Evolutionary conservation across 2,113 vertebrate genomes (phyloP), one percentile per base, ranked within the genome.

Genomic region (Gorsachius goisagi): DNA sequence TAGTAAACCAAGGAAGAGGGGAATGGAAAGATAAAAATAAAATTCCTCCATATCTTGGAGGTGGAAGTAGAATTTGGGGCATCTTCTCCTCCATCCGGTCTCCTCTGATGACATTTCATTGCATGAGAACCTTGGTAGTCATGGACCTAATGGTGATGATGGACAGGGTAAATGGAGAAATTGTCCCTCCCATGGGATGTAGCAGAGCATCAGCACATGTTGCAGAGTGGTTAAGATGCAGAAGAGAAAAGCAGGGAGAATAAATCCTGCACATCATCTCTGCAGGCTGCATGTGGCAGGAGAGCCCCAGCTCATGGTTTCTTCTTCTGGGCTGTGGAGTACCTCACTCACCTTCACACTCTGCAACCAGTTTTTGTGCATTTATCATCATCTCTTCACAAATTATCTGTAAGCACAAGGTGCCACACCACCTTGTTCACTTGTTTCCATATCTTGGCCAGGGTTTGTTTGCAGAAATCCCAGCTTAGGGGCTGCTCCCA

Each of bases 191-290:
- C 59, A 15, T 0, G 0, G 2, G 0, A 58, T 14, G n/a, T 5
- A 7, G 12, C 23, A 75, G 27, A 3, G 1, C 15, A 55, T 28
- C 0, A 0, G 3, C 11, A 30, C 0, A 0, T 56, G 19, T 27
- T 81, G 44, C 49, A 47, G 14, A 19, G 45, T 0, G 0, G 14
- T 13, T 39, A 20, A 52, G n/a, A n/a, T n/a, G n/a, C n/a, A n/a
- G n/a, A n/a, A n/a, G 9, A 82, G 60, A 41, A 33, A 45, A 74
- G 28, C 5, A 9, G 37, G 8, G 23, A 39, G 9, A 30, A 2
- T 19, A 76, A 93, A 75, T 41, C n/a, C 62, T 35, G 19, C 23
- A 11, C 6, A 2, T 56, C 44, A 2, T 21, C 37, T 44, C 50
- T 68, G 15, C 41, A 53, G 77, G 15, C 41, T 62, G 33, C 62